These are phyloP conservation scores for Rhynchonycteris naso DNA, from an alignment of 2,797 vertebrate genomes.

Conservation along the genomic window DNA sequence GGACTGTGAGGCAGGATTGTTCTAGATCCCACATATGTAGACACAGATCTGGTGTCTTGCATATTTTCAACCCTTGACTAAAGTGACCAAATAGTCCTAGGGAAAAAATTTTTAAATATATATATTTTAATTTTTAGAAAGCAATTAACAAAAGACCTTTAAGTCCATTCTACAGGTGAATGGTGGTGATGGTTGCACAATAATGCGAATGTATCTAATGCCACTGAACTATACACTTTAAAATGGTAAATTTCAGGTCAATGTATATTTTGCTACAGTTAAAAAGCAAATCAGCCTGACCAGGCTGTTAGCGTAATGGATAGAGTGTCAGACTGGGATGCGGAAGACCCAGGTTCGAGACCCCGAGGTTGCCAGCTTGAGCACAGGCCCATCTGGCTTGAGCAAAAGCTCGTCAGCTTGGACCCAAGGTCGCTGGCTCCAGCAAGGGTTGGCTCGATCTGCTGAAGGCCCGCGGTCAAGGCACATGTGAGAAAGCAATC, in stretches of 20 bases:
- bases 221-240: neutral
- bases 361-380: too few species aligned
- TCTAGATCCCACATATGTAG: too few species aligned
- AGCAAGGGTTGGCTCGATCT: too few species aligned
- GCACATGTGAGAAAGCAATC: too few species aligned
- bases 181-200: neutral
- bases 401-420: too few species aligned
- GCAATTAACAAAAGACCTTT: neutral
- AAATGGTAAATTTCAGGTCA: neutral
- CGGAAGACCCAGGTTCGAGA: too few species aligned
- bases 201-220: neutral
- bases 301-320: too few species aligned
- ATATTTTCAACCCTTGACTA: neutral
- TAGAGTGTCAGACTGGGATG: too few species aligned
- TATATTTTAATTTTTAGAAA: neutral
- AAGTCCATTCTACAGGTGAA: neutral
- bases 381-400: too few species aligned
- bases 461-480: too few species aligned
- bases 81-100: neutral
- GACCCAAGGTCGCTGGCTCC: too few species aligned
- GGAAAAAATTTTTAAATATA: neutral
- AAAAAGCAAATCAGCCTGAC: neutral
- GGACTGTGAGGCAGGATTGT: accelerated
- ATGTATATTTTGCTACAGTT: neutral
- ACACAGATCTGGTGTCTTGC: neutral